A percentile compares a stretch with the other conserved stretches of the same genome.
Conservation (phyloP, 2,888 invertebrate species). For the Ptilodon capucinus region DNA sequence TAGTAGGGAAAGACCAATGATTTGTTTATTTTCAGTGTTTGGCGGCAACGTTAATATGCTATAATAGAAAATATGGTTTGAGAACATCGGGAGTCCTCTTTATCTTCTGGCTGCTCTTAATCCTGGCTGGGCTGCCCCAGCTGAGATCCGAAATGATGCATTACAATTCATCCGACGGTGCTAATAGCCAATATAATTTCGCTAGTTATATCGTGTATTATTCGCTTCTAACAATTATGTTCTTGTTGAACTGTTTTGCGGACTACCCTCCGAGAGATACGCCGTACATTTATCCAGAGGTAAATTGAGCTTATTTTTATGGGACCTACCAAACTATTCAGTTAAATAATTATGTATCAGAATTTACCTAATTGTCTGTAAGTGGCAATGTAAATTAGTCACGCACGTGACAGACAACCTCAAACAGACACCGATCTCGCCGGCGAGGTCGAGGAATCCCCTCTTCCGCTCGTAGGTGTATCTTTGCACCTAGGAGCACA, state of each 20-base stretch:
- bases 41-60: constrained; percentile 86
- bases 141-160: constrained; percentile 84
- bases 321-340: too few relatives aligned
- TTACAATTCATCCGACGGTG: constrained; percentile 58
- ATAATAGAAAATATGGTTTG: constrained; percentile 92
- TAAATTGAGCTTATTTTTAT: constrained; percentile 55
- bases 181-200: constrained; percentile 84
- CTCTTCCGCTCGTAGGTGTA: too few relatives aligned
- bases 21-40: constrained; percentile 82
- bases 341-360: too few relatives aligned
- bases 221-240: constrained; percentile 85
- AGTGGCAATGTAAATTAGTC: too few relatives aligned
- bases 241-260: constrained; percentile 89
- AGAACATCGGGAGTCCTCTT: constrained; percentile 94
- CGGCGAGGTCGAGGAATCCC: too few relatives aligned
- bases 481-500: too few relatives aligned
- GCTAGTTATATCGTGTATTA: constrained; percentile 91
- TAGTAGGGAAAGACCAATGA: not conserved
- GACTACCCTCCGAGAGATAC: constrained; percentile 87
- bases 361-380: too few relatives aligned
- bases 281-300: constrained; percentile 85
- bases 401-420: too few relatives aligned
- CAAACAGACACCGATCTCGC: too few relatives aligned
- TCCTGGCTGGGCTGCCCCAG: constrained; percentile 87
- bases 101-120: constrained; percentile 92